phyloP scores from a whole-genome alignment of 2,113 vertebrate genomes.

The Guaruba guarouba region DNA sequence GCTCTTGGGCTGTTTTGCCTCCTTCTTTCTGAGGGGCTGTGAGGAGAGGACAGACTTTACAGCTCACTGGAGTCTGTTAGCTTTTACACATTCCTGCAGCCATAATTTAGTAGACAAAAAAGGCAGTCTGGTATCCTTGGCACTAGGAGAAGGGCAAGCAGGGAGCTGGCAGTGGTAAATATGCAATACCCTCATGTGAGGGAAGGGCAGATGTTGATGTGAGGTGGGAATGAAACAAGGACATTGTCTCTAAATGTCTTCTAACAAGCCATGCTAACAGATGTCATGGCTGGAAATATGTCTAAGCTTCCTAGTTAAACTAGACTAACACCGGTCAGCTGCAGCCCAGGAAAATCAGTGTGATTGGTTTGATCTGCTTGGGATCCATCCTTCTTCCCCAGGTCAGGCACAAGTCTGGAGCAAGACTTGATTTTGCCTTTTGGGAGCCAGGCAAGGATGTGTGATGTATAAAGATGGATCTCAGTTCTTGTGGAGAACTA shows the following conservation, averaged over 20 bases:
- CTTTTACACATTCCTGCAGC: background rate
- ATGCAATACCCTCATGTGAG: background rate
- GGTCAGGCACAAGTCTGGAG: background rate
- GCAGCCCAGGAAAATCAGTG: background rate
- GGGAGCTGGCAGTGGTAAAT: background rate
- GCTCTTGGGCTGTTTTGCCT: background rate
- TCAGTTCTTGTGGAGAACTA: background rate
- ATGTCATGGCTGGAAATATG: background rate
- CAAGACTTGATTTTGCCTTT: background rate
- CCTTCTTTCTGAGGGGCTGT: background rate
- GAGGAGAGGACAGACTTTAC: background rate
- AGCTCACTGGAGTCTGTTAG: background rate
- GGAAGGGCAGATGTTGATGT: background rate
- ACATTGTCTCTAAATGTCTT: background rate
- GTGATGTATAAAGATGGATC: background rate
- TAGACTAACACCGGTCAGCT: background rate
- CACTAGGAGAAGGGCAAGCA: background rate
- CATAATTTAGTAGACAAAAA: background rate
- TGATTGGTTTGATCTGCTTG: background rate
- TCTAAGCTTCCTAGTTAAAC: background rate
- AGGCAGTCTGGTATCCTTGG: background rate
- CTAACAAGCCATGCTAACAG: background rate
- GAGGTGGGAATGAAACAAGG: background rate
- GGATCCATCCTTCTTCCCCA: background rate
- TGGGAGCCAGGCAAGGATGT: background rate